Evolutionary conservation across 2,888 invertebrate genomes (phyloP).

Genomic region (Therioaphis trifolii): DNA sequence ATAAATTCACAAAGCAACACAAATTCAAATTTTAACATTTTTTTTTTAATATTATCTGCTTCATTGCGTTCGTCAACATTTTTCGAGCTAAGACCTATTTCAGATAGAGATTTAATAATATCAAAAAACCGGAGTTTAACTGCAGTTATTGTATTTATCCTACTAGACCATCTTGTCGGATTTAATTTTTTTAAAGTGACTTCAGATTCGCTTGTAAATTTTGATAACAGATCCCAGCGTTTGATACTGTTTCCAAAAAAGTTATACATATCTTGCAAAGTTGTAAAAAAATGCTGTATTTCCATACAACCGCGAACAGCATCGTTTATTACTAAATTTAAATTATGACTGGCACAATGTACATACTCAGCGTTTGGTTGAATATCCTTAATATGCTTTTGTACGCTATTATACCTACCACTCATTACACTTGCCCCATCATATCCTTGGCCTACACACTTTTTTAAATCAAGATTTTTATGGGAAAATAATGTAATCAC

Average conservation of each 20-base stretch:
- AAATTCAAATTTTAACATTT: constrained; percentile 19
- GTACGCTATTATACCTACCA: constrained; percentile 20
- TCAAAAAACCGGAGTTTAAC: neutral
- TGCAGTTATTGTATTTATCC: neutral
- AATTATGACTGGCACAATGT: constrained; percentile 28
- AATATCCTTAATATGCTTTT: constrained; percentile 16
- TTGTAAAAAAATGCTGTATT: constrained; percentile 5
- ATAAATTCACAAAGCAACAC: constrained; percentile 8
- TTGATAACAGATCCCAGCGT: constrained; percentile 7
- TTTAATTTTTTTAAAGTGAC: constrained; percentile 5
- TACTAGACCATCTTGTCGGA: neutral
- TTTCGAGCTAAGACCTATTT: neutral
- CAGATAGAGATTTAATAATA: constrained; percentile 17
- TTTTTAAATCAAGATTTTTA: constrained; percentile 9
- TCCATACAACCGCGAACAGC: constrained; percentile 9
- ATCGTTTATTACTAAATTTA: constrained; percentile 35
- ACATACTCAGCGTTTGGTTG: constrained; percentile 26
- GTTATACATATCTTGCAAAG: constrained; percentile 12
- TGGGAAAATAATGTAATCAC: constrained; percentile 46
- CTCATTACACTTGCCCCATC: too few relatives aligned
- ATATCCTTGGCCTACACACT: constrained; percentile 18
- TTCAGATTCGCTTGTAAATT: constrained; percentile 8
- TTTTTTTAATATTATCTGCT: constrained; percentile 10
- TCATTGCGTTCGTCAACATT: constrained; percentile 14
- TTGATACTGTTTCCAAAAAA: constrained; percentile 21